These are phyloP conservation scores for Listronotus bonariensis DNA, from an alignment of 1,140 invertebrate genomes.

Conservation along the genomic window DNA sequence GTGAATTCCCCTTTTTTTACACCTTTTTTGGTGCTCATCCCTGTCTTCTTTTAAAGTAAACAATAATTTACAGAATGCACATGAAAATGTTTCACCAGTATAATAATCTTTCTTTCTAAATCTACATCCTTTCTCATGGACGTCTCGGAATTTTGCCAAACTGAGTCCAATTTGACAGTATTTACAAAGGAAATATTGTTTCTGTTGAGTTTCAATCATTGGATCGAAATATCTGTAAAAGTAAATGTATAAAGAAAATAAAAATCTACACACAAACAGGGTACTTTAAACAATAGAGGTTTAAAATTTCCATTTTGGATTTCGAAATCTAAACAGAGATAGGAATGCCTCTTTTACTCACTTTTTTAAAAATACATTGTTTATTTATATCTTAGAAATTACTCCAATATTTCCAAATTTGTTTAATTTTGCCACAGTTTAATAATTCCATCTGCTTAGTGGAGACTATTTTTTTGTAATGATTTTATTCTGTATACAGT, in stretches of 20 bases:
- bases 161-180: constrained; percentile 20
- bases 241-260: constrained; percentile 3
- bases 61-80: not conserved
- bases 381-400: no score
- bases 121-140: constrained; percentile 17
- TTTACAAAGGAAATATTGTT: constrained; percentile 17
- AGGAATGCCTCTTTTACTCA: no score
- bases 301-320: not conserved
- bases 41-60: not conserved
- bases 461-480: no score
- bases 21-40: not conserved
- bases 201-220: not conserved
- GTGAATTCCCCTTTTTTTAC: not conserved
- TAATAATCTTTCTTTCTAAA: constrained; percentile 1
- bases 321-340: no score
- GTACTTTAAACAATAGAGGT: not conserved
- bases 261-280: no score
- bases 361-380: no score
- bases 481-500: no score
- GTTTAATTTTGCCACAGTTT: no score
- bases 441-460: no score
- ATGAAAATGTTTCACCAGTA: not conserved
- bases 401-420: no score
- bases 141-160: constrained; percentile 6
- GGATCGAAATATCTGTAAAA: constrained; percentile 22